Evolutionary conservation across 2,888 invertebrate species (phyloP), one percentile per base, ranked within the genome.

Genomic region (Antitype chi): DNA sequence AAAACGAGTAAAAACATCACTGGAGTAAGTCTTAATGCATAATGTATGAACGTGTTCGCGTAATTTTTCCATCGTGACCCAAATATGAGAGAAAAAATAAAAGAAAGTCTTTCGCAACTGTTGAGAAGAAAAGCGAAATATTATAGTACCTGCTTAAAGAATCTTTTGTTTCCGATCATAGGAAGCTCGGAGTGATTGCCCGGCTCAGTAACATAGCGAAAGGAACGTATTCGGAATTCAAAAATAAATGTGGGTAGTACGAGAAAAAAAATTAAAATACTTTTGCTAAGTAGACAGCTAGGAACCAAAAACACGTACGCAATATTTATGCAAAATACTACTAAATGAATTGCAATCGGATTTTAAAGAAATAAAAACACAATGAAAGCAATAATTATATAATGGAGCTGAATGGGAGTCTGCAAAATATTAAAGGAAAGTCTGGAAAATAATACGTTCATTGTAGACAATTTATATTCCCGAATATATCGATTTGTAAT

Each of bases 401-500:
- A 5, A 6, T 62, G 6, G 6, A 57, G 13, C n/a, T 25, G 20
- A 52, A 53, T 47, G 23, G 9, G 1, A 71, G 13, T 49, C 43
- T 9, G n/a, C 8, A 49, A 76, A 79, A 67, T 70, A 79, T 62
- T 49, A 73, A 32, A 80, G 25, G n/a, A 63, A 66, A 57, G 63
- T 74, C 70, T 79, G 38, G 55, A 76, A 74, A 80, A 76, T 77
- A 78, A 66, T 67, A 67, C 70, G 74, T 70, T 84, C 76, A 78
- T 87, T 82, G 82, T 81, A 67, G 80, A 82, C 76, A 84, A 88
- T 83, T 76, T 88, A 85, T 84, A 88, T 87, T 85, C 87, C 88
- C 85, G 89, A 88, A 87, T 87, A 89, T 89, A 91, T 91, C 85
- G 91, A 91, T 91, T 88, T 87, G 82, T 88, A 89, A 88, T 88